Conservation (phyloP, 2,113 vertebrate genomes). For the Podarcis cretensis region DNA sequence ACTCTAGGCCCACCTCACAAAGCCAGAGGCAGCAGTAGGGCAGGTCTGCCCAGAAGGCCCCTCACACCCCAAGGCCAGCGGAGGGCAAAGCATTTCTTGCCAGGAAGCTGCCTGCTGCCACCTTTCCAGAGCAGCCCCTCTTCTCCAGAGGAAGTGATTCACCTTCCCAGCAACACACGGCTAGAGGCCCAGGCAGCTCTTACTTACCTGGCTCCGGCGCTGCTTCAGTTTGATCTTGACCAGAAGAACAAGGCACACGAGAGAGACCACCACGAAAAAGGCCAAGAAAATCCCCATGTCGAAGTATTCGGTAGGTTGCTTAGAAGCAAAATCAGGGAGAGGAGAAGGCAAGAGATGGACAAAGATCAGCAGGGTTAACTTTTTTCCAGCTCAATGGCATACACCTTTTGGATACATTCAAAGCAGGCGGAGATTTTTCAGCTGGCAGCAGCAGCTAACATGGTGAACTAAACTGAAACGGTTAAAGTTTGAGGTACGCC, state of each 20-base stretch:
- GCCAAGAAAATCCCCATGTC: constrained; percentile 99
- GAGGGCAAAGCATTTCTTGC: background rate
- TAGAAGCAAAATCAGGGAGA: constrained; percentile 38
- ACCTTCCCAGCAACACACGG: background rate
- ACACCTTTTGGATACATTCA: background rate
- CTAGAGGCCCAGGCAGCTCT: background rate
- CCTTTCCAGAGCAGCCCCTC: background rate
- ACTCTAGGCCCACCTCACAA: background rate
- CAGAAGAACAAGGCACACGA: constrained; percentile 97
- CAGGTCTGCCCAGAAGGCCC: background rate
- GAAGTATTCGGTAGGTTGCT: constrained; percentile 98
- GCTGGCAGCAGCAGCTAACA: background rate
- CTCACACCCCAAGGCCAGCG: no score
- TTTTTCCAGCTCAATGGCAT: no score
- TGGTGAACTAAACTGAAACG: no score
- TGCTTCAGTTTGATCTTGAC: constrained; percentile 99
- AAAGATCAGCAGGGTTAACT: background rate
- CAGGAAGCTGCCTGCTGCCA: background rate
- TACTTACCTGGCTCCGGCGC: constrained; percentile 91
- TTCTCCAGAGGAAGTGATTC: background rate
- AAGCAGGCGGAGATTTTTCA: background rate
- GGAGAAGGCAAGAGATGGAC: background rate
- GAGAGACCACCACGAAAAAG: constrained; percentile 97
- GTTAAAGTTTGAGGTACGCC: background rate
- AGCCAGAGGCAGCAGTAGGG: background rate